Evolutionary conservation across 1,140 invertebrate genomes (phyloP), one percentile per base, ranked within the genome.

Genomic region (Nephotettix cincticeps): DNA sequence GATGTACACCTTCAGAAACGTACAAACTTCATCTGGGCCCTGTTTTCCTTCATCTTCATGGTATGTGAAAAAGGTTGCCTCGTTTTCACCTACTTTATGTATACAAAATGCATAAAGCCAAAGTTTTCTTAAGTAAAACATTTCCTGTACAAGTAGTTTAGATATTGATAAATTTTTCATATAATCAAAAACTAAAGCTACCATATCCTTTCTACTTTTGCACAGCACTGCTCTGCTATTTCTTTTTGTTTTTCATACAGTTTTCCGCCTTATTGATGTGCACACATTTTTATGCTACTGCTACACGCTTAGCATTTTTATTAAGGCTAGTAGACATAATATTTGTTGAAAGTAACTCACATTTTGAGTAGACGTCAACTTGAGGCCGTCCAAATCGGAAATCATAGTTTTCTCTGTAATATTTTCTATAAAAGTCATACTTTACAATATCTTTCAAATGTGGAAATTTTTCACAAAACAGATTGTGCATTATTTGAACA

Each of bases 321-420:
- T 64, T 64, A 25, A 64, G 61, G 71, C 67, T 63, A 25, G 23
- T 21, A 56, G 64, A 71, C 70, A 71, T 73, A 28, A 73, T 27
- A 71, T 73, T 73, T 17, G 27, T 19, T 56, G 13, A 58, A 43
- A 73, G 54, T 29, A 71, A 36, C 65, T 73, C 65, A 45, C 70
- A 73, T 68, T 65, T 70, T n/a, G 61, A 28, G 67, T 32, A 71
- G 45, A 72, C 51, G 21, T 75, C 73, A 68, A 73, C 71, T 71
- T 77, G 69, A 43, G 69, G 73, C 56, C 74, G 70, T 67, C 66
- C 71, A 72, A 76, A 76, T 73, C 56, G 69, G 27, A 73, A 69
- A 67, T 76, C 64, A 58, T 76, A 75, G 73, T 76, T 72, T 56
- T 75, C 69, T 54, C 71, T 65, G 54, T 76, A 75, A 70, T 71